Conservation (phyloP, 2,888 invertebrate species). For the Euphydryas editha region DNA sequence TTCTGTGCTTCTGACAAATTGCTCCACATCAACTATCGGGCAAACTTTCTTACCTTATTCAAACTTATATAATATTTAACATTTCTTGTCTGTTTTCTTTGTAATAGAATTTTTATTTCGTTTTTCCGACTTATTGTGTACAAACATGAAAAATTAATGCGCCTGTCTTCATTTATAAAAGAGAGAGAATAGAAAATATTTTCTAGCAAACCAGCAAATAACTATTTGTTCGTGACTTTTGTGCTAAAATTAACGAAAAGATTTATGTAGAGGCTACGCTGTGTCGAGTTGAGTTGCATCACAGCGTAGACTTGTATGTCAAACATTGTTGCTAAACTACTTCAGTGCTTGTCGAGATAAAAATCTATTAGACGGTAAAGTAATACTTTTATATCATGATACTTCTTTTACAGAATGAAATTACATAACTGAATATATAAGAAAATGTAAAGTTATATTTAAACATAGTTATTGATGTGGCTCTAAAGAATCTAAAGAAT, state of each 20-base stretch:
- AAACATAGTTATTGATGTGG: too few species aligned
- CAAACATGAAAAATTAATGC: constrained; percentile 22
- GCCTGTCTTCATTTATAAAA: constrained; percentile 5
- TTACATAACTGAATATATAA: too few species aligned
- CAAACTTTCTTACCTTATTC: constrained; percentile 51
- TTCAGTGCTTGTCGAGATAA: too few species aligned
- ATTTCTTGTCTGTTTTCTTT: constrained; percentile 56
- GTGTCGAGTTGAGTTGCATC: background rate
- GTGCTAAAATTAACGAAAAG: background rate
- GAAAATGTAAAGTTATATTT: too few species aligned
- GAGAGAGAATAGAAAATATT: constrained; percentile 8
- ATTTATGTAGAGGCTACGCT: background rate
- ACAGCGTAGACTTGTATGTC: background rate
- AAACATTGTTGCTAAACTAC: too few species aligned
- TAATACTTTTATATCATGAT: too few species aligned
- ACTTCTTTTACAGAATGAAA: too few species aligned
- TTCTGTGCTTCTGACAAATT: constrained; percentile 51
- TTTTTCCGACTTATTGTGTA: constrained; percentile 37
- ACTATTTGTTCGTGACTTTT: constrained; percentile 8
- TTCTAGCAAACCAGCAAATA: background rate
- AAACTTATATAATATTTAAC: constrained; percentile 69
- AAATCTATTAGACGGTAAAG: too few species aligned
- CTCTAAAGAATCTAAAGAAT: too few species aligned
- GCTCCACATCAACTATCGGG: constrained; percentile 50
- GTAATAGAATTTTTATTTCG: constrained; percentile 57